Percentiles rank a stretch among this genome's conserved stretches.
Evolutionary conservation across 2,113 vertebrate genomes (phyloP).

Genomic region (Alethe castanea): DNA sequence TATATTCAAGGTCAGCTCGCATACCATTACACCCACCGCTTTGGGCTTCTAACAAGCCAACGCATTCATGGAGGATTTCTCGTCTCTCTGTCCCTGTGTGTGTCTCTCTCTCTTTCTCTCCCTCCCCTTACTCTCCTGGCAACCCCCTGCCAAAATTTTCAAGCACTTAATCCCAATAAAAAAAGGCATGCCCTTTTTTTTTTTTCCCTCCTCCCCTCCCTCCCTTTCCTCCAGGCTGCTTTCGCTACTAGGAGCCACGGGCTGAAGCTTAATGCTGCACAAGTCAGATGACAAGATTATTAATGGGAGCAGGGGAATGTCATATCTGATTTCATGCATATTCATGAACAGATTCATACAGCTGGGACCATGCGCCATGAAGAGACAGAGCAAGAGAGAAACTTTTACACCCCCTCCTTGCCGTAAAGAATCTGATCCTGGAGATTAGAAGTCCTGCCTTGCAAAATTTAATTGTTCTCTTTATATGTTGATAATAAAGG

Average conservation of each 20-base stretch:
- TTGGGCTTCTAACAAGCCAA: conserved; percentile 76
- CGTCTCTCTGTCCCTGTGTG: conserved; percentile 20
- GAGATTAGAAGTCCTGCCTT: conserved; percentile 59
- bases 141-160: conserved; percentile 73
- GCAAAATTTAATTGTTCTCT: conserved; percentile 67
- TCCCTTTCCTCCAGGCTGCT: conserved; percentile 73
- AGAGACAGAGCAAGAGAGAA: conserved; percentile 69
- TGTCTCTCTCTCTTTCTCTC: conserved; percentile 8
- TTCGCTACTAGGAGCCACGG: conserved; percentile 73
- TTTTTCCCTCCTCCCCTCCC: background rate
- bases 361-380: conserved; percentile 83
- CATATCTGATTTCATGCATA: conserved; percentile 93
- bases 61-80: conserved; percentile 72
- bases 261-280: conserved; percentile 81
- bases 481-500: conserved; percentile 52
- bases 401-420: conserved; percentile 64
- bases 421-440: conserved; percentile 73
- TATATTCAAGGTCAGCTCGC: conserved; percentile 88
- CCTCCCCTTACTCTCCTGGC: conserved; percentile 62
- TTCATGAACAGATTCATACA: conserved; percentile 88
- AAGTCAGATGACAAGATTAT: conserved; percentile 96
- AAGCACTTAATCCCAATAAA: conserved; percentile 77
- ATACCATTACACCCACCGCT: conserved; percentile 86
- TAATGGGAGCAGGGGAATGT: conserved; percentile 89
- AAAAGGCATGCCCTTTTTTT: conserved; percentile 53